Evolutionary conservation across 1,140 invertebrate species (phyloP).

Genomic region (Tribolium madens): DNA sequence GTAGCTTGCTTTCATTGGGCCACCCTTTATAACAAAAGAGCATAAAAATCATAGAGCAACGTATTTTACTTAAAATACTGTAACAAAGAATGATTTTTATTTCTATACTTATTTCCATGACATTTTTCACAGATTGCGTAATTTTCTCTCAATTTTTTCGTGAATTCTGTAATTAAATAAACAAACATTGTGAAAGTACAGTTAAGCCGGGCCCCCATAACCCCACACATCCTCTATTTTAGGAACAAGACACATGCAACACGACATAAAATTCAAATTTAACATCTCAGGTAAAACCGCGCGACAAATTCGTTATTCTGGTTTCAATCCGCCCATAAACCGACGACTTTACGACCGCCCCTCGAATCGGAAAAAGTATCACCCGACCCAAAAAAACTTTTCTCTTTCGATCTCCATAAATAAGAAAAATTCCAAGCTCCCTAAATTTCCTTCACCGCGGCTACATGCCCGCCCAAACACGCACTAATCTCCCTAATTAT

Average conservation of each 20-base stretch:
- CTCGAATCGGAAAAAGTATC: not conserved
- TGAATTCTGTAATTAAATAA: constrained; percentile 1
- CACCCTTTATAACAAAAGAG: no score
- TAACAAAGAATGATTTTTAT: no score
- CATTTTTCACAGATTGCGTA: not conserved
- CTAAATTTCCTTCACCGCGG: no score
- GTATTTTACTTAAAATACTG: no score
- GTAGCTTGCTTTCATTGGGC: no score
- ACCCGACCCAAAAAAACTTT: not conserved
- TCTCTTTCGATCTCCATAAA: not conserved
- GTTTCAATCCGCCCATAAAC: constrained; percentile 24
- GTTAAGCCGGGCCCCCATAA: constrained; percentile 24
- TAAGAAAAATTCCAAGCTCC: not conserved
- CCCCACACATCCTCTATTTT: constrained; percentile 20
- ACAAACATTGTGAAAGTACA: constrained; percentile 25
- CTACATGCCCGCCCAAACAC: no score
- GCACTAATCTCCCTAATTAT: not conserved
- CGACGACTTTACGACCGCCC: constrained; percentile 3
- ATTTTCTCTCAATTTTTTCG: not conserved
- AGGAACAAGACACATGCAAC: constrained; percentile 31
- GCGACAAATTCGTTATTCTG: constrained; percentile 33
- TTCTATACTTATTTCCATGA: no score
- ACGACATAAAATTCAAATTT: constrained; percentile 35
- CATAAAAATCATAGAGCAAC: no score
- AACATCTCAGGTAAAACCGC: constrained; percentile 33